These are phyloP conservation scores for Sceliomorpha sp. DNA, from an alignment of 2,888 invertebrate genomes.

Conservation along the genomic window DNA sequence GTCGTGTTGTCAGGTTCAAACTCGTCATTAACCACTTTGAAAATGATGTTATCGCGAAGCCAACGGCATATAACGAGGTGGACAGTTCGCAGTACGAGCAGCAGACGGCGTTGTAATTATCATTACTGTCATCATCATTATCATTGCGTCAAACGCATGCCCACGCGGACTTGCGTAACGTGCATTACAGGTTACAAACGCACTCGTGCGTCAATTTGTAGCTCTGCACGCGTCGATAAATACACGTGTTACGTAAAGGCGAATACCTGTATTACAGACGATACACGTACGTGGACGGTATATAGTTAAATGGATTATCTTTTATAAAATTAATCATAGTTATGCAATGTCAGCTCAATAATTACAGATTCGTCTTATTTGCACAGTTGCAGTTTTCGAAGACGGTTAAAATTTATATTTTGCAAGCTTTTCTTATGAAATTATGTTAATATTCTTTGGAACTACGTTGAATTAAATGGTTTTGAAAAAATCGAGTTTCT, in stretches of 20 bases:
- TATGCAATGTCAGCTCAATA: no score
- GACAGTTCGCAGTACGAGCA: constrained; percentile 33
- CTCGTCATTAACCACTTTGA: constrained; percentile 26
- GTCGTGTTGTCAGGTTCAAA: constrained; percentile 17
- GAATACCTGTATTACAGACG: constrained; percentile 23
- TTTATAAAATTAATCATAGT: no score
- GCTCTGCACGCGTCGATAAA: constrained; percentile 34
- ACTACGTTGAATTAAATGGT: no score
- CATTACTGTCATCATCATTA: constrained; percentile 53
- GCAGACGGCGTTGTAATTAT: constrained; percentile 48
- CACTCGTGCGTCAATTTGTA: constrained; percentile 46
- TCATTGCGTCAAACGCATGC: constrained; percentile 55
- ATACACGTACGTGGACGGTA: no score
- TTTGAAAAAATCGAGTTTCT: no score
- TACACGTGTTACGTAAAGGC: constrained; percentile 24
- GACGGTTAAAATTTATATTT: no score
- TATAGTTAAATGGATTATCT: no score
- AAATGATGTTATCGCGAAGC: constrained; percentile 25
- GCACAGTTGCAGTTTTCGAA: no score
- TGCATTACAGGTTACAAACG: constrained; percentile 50
- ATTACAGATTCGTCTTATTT: no score
- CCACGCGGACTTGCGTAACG: constrained; percentile 42
- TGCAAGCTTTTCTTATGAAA: no score
- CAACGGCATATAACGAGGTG: constrained; percentile 34
- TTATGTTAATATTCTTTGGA: no score